Percentiles rank a stretch among this genome's conserved stretches.
These are phyloP conservation scores for Tachypleus tridentatus DNA, from an alignment of 1,140 invertebrate genomes.

Conservation along the genomic window DNA sequence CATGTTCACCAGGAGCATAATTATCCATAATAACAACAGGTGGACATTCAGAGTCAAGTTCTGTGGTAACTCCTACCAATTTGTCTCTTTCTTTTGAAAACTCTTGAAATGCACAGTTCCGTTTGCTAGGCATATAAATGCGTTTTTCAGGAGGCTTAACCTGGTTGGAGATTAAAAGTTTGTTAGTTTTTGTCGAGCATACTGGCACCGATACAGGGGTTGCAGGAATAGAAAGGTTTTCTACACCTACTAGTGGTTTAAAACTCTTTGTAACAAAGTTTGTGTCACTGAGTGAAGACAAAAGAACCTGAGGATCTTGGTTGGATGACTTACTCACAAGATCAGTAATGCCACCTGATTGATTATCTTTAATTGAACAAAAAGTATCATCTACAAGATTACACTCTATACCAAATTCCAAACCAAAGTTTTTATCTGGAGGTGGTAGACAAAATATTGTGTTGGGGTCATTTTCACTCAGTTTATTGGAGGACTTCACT, in stretches of 20 bases:
- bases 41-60: background rate
- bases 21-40: conserved; percentile 1
- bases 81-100: background rate
- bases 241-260: no score
- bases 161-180: background rate
- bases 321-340: no score
- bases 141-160: background rate
- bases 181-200: background rate
- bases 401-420: background rate
- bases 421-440: background rate
- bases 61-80: background rate
- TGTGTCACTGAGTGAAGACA: no score
- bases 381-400: background rate
- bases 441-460: background rate
- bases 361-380: background rate
- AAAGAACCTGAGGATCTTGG: no score
- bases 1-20: background rate
- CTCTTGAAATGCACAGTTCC: background rate
- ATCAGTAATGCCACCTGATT: background rate
- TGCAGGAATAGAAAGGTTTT: no score
- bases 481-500: background rate
- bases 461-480: background rate
- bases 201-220: no score
- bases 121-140: background rate
- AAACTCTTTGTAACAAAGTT: no score